Base-by-base conservation (phyloP, 2,888 invertebrate genomes). In the Choreutis nemorana region DNA sequence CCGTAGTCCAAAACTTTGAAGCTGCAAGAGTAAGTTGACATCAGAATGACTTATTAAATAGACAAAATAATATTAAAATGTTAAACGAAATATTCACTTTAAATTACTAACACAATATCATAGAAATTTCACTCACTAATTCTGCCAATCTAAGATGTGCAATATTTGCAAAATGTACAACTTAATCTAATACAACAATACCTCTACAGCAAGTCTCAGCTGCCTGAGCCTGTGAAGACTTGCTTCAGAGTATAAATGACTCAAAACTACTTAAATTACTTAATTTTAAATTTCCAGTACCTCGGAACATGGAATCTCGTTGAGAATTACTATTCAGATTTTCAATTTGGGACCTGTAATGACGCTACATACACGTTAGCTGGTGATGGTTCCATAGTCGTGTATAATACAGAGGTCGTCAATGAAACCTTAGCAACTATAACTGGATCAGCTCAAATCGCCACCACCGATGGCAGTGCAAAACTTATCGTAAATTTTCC, bases 401-500 rank as follows among this genome's bases (percentile, higher is more conserved):
- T 68, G 0, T 37, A 37, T 23, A 61, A 63, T 31, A 54, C 60
- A 2, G 55, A 67, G 40, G 68, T 72, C 0, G 22, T 46, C 1
- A 70, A 81, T 25, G 79, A 81, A 30, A 55, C 62, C 1, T 54
- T 78, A 5, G 64, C 63, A 1, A 65, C 67, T 5, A 75, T 81
- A 32, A 70, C 70, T 33, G 85, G 84, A 1, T 49, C 56, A 8
- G 84, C 80, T 3, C 60, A 55, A 12, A 42, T 68, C 7, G 54
- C 62, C 7, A 68, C 83, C 0, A 82, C 81, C 41, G 86, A 87
- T 45, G 70, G 71, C 1, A 72, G 67, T 28, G 87, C 81, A 30
- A 71, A 82, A 8, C 75, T 87, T 0, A 71, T 79, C 1, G 87
- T 86, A 57, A 82, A 81, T 8, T 87, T 87, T 49, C 68, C 68